phyloP scores from a whole-genome alignment of 2,888 invertebrate species.

The Philereme transversata region DNA sequence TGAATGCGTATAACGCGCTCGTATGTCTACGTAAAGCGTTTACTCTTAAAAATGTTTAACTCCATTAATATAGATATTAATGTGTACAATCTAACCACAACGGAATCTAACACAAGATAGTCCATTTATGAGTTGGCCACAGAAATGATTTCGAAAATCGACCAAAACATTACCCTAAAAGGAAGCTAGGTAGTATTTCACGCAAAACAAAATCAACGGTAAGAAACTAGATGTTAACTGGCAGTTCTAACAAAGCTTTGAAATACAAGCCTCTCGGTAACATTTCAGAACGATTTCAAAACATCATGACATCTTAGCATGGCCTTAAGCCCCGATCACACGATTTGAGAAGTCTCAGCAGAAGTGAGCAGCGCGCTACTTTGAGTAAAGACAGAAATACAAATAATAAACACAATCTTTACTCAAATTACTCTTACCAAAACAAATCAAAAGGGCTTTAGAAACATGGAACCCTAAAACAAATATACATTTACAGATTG shows the following conservation, averaged over 20 bases:
- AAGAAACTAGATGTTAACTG: slow-evolving; percentile 23
- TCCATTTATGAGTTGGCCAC: slow-evolving; percentile 33
- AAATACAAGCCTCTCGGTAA: slow-evolving; percentile 24
- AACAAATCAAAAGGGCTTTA: slow-evolving; percentile 20
- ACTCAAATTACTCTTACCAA: slow-evolving; percentile 35
- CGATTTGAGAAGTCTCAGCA: slow-evolving; percentile 50
- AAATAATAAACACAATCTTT: slow-evolving; percentile 21
- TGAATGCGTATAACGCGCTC: slow-evolving; percentile 14
- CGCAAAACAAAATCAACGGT: slow-evolving; percentile 25
- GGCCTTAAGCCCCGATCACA: slow-evolving; percentile 57
- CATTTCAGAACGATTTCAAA: slow-evolving; percentile 49
- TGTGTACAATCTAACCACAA: slow-evolving; percentile 37
- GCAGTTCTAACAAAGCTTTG: slow-evolving; percentile 23
- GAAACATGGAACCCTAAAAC: slow-evolving; percentile 21
- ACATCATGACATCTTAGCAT: slow-evolving; percentile 43
- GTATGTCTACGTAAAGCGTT: slow-evolving; percentile 25
- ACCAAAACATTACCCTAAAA: slow-evolving; percentile 28
- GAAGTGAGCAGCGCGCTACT: slow-evolving; percentile 7
- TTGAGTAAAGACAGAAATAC: slow-evolving; percentile 18
- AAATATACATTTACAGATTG: slow-evolving; percentile 3
- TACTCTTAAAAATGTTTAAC: slow-evolving; percentile 26
- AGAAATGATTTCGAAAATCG: slow-evolving; percentile 39
- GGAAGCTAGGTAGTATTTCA: slow-evolving; percentile 13
- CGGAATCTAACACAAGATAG: slow-evolving; percentile 32
- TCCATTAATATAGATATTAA: slow-evolving; percentile 29